Evolutionary conservation across 2,888 invertebrate genomes (phyloP).

Genomic region (Acrocera orbiculus): DNA sequence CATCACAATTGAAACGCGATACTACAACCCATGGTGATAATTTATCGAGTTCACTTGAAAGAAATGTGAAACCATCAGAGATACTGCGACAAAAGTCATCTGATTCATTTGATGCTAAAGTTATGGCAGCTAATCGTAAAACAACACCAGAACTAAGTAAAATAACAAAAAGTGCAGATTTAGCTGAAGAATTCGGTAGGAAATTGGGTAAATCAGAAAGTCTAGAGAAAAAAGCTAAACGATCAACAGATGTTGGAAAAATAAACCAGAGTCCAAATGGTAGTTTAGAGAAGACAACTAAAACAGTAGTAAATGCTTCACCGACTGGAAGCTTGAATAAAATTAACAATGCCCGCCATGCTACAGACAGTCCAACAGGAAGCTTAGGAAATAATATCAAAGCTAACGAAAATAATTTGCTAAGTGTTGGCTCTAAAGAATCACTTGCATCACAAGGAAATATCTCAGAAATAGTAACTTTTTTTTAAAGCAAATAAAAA

Average conservation of each 20-base stretch:
- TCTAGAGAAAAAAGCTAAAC: slow-evolving; percentile 23
- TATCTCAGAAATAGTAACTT: slow-evolving; percentile 26
- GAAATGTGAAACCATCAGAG: slow-evolving; percentile 31
- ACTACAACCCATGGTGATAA: not conserved
- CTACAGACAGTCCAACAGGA: slow-evolving; percentile 18
- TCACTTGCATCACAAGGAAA: slow-evolving; percentile 29
- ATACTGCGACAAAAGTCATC: slow-evolving; percentile 30
- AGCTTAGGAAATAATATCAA: slow-evolving; percentile 22
- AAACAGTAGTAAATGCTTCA: slow-evolving; percentile 20
- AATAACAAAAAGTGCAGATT: slow-evolving; percentile 22
- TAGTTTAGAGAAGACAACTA: slow-evolving; percentile 26
- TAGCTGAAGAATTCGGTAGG: slow-evolving; percentile 29
- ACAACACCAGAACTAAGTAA: slow-evolving; percentile 28
- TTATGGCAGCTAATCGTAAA: slow-evolving; percentile 25
- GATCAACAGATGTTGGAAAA: slow-evolving; percentile 15
- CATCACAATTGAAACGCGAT: slow-evolving; percentile 21
- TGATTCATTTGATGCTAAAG: slow-evolving; percentile 28
- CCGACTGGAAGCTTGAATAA: slow-evolving; percentile 29
- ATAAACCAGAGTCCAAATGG: slow-evolving; percentile 24
- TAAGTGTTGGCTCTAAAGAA: slow-evolving; percentile 30
- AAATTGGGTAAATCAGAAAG: slow-evolving; percentile 30
- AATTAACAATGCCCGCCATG: slow-evolving; percentile 14
- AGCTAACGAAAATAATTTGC: slow-evolving; percentile 17
- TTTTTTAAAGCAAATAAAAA: not conserved
- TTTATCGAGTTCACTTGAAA: slow-evolving; percentile 24